A percentile compares a stretch with the other conserved stretches of the same genome.
These are phyloP conservation scores for Thumatha senex DNA, from an alignment of 2,888 invertebrate species.

Conservation along the genomic window DNA sequence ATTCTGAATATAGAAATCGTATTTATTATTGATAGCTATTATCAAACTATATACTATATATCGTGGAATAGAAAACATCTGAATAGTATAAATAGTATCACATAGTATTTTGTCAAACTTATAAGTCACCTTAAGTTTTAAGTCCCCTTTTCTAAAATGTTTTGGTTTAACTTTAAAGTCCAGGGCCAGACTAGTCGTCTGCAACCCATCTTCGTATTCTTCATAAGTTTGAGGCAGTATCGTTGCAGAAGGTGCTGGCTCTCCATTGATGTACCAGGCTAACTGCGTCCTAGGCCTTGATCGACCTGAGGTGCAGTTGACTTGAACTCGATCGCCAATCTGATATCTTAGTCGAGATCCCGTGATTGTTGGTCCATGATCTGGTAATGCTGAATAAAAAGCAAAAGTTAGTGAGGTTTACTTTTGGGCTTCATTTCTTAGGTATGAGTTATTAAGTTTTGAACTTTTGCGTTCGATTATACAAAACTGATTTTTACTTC, in stretches of 20 bases:
- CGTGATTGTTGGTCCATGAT: conserved; percentile 91
- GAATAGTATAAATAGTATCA: too few relatives aligned
- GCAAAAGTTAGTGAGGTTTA: neutral
- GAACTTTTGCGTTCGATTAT: too few relatives aligned
- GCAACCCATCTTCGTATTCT: conserved; percentile 85
- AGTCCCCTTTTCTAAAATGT: conserved; percentile 92
- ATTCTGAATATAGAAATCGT: too few relatives aligned
- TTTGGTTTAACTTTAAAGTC: conserved; percentile 91
- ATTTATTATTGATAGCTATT: too few relatives aligned
- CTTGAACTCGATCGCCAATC: conserved; percentile 90
- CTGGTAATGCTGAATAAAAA: conserved; percentile 86
- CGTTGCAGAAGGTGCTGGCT: conserved; percentile 85
- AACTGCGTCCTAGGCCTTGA: conserved; percentile 93
- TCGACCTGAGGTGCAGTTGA: conserved; percentile 92
- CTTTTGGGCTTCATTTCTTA: too few relatives aligned
- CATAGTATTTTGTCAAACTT: too few relatives aligned
- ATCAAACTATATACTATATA: too few relatives aligned
- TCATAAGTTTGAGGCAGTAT: conserved; percentile 77
- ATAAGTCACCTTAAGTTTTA: conserved; percentile 89
- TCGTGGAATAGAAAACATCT: too few relatives aligned
- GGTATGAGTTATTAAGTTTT: too few relatives aligned
- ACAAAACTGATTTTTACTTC: too few relatives aligned
- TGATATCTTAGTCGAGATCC: conserved; percentile 92
- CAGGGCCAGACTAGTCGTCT: conserved; percentile 89
- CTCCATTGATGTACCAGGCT: conserved; percentile 94